phyloP scores from a whole-genome alignment of 2,113 vertebrate genomes.

The Channa maculata region DNA sequence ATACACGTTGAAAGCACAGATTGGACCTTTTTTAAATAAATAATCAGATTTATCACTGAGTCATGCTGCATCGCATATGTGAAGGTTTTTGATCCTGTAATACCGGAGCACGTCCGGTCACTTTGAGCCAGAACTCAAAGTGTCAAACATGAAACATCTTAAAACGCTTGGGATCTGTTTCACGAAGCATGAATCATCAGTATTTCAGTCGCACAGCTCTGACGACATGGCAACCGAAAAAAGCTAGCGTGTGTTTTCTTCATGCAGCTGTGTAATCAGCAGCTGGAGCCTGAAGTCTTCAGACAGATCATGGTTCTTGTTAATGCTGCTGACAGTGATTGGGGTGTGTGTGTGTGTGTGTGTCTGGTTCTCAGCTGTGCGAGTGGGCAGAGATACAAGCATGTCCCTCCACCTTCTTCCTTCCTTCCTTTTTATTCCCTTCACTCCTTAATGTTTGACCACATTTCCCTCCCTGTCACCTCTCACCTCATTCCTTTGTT shows the following conservation, averaged over 20 bases:
- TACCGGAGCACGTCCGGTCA: no score
- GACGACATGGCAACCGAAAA: slow-evolving; percentile 6
- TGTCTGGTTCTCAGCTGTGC: slow-evolving; percentile 31
- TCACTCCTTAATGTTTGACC: neutral
- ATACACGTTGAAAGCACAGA: no score
- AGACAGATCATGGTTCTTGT: neutral
- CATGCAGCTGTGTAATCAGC: slow-evolving; percentile 12
- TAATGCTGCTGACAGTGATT: slow-evolving; percentile 1
- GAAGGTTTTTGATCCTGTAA: no score
- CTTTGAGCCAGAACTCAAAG: no score
- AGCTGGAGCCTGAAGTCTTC: neutral
- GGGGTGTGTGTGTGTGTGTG: slow-evolving; percentile 9
- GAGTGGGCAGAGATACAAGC: slow-evolving; percentile 18
- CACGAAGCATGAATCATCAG: no score
- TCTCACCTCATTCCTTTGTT: neutral
- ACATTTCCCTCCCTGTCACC: neutral
- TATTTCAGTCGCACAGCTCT: neutral
- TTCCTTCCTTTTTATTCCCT: slow-evolving; percentile 17
- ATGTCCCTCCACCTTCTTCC: slow-evolving; percentile 42
- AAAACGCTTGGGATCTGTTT: no score
- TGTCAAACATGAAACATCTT: no score
- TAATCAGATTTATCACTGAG: no score
- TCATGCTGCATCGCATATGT: no score
- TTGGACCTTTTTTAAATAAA: no score
- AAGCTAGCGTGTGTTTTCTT: neutral